A percentile compares a stretch with the other conserved stretches of the same genome.
Conservation (phyloP, 2,113 vertebrate genomes). For the Larimichthys polyactis region DNA sequence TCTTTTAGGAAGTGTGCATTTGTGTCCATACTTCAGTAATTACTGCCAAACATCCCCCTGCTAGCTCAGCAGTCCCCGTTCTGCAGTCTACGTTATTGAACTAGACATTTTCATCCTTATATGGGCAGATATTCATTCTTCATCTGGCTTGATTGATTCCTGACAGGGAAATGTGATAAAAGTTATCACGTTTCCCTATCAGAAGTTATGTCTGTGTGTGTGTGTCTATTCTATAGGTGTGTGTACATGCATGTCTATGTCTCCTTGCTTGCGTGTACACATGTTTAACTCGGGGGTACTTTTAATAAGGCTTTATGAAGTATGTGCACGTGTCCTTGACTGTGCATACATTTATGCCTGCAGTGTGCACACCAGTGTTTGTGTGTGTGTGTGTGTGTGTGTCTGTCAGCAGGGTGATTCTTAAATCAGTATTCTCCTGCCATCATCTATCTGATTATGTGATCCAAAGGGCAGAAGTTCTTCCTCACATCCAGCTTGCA, state of each 20-base stretch:
- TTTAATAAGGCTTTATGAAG: slow-evolving; percentile 47
- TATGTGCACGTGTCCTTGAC: slow-evolving; percentile 13
- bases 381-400: slow-evolving; percentile 1
- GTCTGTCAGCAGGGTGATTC: slow-evolving; percentile 15
- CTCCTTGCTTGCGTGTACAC: not conserved
- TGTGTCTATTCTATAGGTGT: not conserved
- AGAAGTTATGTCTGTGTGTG: not conserved
- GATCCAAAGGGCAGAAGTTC: slow-evolving; percentile 54
- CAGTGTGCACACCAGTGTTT: not conserved
- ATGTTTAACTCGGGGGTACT: not conserved
- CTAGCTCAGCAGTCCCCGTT: slow-evolving; percentile 16
- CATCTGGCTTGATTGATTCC: not conserved
- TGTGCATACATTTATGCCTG: slow-evolving; percentile 12
- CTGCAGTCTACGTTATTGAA: slow-evolving; percentile 23
- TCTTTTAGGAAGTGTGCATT: slow-evolving; percentile 7
- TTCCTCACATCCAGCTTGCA: slow-evolving; percentile 37
- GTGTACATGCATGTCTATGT: not conserved
- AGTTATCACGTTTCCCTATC: slow-evolving; percentile 2
- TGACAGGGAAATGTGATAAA: too few species aligned
- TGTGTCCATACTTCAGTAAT: slow-evolving; percentile 24
- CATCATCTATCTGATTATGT: slow-evolving; percentile 46
- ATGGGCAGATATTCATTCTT: slow-evolving; percentile 5
- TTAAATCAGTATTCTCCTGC: slow-evolving; percentile 41
- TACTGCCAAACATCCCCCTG: slow-evolving; percentile 14
- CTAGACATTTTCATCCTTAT: slow-evolving; percentile 14